These are phyloP conservation scores for Donacobius atricapilla DNA, from an alignment of 2,113 vertebrate genomes.

Conservation along the genomic window DNA sequence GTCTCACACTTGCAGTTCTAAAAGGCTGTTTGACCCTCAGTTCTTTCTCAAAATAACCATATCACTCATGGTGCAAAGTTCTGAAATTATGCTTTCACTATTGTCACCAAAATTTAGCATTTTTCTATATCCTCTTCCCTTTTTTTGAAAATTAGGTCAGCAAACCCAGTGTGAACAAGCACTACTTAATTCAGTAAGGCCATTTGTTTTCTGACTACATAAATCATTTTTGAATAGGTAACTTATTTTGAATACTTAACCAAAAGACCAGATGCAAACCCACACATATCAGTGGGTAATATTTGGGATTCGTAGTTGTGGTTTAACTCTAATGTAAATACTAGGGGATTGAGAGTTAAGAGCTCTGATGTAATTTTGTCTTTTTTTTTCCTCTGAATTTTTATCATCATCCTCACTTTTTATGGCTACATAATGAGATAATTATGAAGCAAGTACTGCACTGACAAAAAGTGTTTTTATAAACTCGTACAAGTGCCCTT, in stretches of 20 bases:
- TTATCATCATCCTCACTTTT: background rate
- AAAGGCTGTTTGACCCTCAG: background rate
- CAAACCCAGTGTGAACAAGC: background rate
- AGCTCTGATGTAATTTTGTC: background rate
- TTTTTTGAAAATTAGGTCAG: background rate
- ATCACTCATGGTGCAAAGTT: background rate
- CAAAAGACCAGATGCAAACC: background rate
- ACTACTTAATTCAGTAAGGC: background rate
- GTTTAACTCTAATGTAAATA: background rate
- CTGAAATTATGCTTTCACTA: background rate
- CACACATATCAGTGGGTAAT: background rate
- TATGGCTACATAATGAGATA: background rate
- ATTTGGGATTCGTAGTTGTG: background rate
- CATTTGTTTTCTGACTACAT: background rate
- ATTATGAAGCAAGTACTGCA: background rate
- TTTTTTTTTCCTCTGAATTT: background rate
- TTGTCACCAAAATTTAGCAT: background rate
- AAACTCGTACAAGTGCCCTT: background rate
- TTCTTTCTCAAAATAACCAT: background rate
- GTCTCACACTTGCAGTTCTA: background rate
- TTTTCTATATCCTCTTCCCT: background rate
- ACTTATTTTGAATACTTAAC: background rate
- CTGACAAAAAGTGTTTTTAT: background rate
- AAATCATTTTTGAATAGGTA: background rate
- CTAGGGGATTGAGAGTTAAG: background rate